phyloP scores from a whole-genome alignment of 2,113 vertebrate species.

The Gymnorhina tibicen region DNA sequence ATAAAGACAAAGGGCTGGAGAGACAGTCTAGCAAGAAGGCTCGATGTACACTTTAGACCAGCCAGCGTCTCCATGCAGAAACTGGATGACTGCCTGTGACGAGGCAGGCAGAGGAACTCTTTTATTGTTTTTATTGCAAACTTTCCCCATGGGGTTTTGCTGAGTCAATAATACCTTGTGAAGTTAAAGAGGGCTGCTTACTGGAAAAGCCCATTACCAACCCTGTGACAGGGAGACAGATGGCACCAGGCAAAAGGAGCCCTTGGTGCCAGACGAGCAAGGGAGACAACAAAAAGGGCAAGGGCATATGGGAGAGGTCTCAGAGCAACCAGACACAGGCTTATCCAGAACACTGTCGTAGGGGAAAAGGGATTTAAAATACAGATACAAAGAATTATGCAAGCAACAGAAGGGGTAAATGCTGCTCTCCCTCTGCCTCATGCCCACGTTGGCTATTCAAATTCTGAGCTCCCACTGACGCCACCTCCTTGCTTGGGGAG shows the following conservation, averaged over 20 bases:
- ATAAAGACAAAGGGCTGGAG: neutral
- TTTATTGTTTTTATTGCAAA: neutral
- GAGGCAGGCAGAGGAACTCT: neutral
- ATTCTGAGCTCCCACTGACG: neutral
- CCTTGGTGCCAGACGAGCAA: neutral
- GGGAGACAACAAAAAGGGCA: neutral
- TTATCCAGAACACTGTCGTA: neutral
- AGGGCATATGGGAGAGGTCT: neutral
- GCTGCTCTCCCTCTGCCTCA: neutral
- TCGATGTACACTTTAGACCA: neutral
- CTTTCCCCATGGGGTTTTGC: neutral
- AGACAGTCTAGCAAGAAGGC: neutral
- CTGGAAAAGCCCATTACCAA: neutral
- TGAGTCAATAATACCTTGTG: neutral
- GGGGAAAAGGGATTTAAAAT: neutral
- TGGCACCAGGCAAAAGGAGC: neutral
- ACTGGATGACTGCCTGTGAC: neutral
- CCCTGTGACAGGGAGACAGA: neutral
- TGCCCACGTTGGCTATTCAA: neutral
- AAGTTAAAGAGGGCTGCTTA: neutral
- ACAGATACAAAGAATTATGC: neutral
- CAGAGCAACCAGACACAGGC: neutral
- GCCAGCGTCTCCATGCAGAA: neutral
- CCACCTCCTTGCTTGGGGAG: neutral
- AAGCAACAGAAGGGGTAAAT: neutral